Conservation (phyloP, 1,140 invertebrate genomes). For the Drosophila fuyamai region DNA sequence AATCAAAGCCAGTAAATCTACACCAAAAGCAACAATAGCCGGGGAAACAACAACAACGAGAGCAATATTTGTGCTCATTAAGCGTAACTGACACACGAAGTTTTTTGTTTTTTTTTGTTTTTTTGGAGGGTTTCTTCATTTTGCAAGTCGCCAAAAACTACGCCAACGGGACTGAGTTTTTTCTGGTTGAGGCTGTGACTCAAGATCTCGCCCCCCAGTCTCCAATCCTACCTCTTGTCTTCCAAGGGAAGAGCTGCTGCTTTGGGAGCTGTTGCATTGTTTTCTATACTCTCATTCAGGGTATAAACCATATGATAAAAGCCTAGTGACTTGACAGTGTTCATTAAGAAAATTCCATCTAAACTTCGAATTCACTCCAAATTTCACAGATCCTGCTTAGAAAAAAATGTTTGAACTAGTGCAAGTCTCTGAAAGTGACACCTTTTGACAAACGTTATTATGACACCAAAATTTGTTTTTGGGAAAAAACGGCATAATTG, state of each 20-base stretch:
- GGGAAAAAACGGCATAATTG: no score
- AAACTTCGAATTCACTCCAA: no score
- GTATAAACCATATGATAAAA: not conserved
- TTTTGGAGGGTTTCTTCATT: slow-evolving; percentile 78
- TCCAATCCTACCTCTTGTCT: slow-evolving; percentile 34
- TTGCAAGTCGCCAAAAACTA: slow-evolving; percentile 75
- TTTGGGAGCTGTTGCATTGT: slow-evolving; percentile 25
- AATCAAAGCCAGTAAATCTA: slow-evolving; percentile 77
- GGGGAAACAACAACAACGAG: slow-evolving; percentile 61
- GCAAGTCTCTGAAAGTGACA: no score
- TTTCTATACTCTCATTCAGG: slow-evolving; percentile 26
- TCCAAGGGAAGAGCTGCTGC: slow-evolving; percentile 46
- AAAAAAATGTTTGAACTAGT: no score
- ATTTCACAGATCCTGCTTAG: no score
- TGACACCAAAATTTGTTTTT: no score
- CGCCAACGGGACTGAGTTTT: slow-evolving; percentile 49
- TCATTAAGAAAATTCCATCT: no score
- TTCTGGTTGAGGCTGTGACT: slow-evolving; percentile 47
- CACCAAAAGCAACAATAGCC: slow-evolving; percentile 56
- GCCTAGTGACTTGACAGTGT: no score
- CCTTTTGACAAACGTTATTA: no score
- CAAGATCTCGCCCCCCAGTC: slow-evolving; percentile 28
- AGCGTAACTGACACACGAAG: slow-evolving; percentile 82
- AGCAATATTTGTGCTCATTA: slow-evolving; percentile 83
- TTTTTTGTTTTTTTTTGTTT: slow-evolving; percentile 46